These are phyloP conservation scores for Agonopterix subpropinquella DNA, from an alignment of 2,888 invertebrate genomes.

Conservation along the genomic window DNA sequence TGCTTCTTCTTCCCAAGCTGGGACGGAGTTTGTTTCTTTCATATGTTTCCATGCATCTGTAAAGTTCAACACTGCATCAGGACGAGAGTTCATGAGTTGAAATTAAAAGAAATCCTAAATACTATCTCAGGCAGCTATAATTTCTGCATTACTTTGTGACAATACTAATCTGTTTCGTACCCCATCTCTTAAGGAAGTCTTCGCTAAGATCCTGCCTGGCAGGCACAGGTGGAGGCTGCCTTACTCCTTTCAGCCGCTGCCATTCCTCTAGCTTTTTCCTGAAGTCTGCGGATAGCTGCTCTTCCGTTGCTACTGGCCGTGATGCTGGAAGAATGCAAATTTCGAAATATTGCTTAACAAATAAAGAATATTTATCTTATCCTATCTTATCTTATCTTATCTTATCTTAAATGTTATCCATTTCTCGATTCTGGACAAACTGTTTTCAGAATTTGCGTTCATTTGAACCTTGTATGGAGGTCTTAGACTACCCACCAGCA, in stretches of 20 bases:
- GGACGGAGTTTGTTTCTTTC: slow-evolving; percentile 78
- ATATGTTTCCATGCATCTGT: slow-evolving; percentile 88
- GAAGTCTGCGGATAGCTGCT: slow-evolving; percentile 86
- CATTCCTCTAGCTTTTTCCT: slow-evolving; percentile 90
- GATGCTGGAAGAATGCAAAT: slow-evolving; percentile 24
- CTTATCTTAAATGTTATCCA: too few relatives aligned
- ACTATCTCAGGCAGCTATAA: too few relatives aligned
- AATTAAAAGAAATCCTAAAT: too few relatives aligned
- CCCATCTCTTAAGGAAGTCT: slow-evolving; percentile 89
- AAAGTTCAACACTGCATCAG: slow-evolving; percentile 8
- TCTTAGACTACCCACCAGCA: slow-evolving; percentile 25
- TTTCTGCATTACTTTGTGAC: too few relatives aligned
- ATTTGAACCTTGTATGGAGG: background rate
- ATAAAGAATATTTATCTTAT: too few relatives aligned
- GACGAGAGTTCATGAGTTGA: too few relatives aligned
- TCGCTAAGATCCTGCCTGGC: slow-evolving; percentile 83
- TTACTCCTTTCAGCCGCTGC: slow-evolving; percentile 81
- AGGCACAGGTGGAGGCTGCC: slow-evolving; percentile 67
- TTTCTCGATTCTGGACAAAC: too few relatives aligned
- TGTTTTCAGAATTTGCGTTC: background rate
- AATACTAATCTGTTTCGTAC: slow-evolving; percentile 29
- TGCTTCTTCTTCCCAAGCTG: slow-evolving; percentile 62
- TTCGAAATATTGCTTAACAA: background rate
- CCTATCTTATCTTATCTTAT: too few relatives aligned
- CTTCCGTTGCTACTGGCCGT: slow-evolving; percentile 75